Evolutionary conservation across 1,140 invertebrate genomes (phyloP), one percentile per base, ranked within the genome.

Genomic region (Drosophila baimaii): DNA sequence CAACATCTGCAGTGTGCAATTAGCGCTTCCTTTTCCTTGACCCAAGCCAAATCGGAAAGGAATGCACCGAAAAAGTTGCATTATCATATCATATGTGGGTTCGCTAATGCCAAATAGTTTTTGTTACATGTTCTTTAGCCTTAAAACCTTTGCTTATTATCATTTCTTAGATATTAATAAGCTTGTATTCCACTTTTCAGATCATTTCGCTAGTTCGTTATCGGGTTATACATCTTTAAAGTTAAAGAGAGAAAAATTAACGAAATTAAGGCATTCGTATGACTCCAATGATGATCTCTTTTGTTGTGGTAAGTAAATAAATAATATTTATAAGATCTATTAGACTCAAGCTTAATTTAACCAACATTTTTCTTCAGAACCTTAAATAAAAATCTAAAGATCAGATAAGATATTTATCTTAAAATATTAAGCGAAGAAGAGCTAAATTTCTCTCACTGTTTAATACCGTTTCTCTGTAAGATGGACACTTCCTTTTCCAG

Each of bases 21-120:
- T 83, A 85, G 81, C 54, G 70, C 78, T 85, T 79, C 82, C 70
- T 85, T 69, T 64, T 65, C 25, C 44, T 35, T 65, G 65, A 41
- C 41, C 61, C 44, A 46, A 65, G 8, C 7, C 44, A 69, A 71
- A 46, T 44, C 29, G 33, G n/a, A 21, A 35, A 41, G n/a, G 23
- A 35, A 41, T 46, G 17, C 29, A 13, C 19, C 27, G 31, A 6
- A 5, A 61, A 61, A 41, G 17, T 39, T 41, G 19, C 19, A 23
- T 21, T 23, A 23, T 35, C 13, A 23, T 35, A 15, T 54, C 8
- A 10, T 35, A 54, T 35, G 13, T 3, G 15, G 13, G 51, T 35
- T n/a, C n/a, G 2, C 10, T 7, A 29, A 47, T 6, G 6, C 10
- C 5, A 9, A 52, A 35, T 52, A 52, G 33, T 52, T 9, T 27